Evolutionary conservation across 2,797 vertebrate species (phyloP), one percentile per base, ranked within the genome.

Genomic region (Astyanax mexicanus): DNA sequence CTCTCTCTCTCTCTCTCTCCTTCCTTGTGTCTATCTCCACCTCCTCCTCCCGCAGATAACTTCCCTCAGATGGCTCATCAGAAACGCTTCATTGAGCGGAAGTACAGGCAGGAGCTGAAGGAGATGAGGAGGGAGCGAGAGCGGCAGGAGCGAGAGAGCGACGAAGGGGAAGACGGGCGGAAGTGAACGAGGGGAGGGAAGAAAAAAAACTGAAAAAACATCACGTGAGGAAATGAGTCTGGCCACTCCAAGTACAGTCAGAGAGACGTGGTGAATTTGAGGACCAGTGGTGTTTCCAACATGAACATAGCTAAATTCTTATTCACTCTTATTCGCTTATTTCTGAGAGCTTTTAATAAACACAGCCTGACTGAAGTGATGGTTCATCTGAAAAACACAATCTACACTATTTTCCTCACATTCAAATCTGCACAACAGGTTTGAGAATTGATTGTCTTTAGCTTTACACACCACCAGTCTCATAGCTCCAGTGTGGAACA

Each of bases 11-110:
- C 32, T 38, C 15, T 8, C 10, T 5, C 1, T 58, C 17, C 29
- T 5, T 32, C 5, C 29, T n/a, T n/a, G n/a, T n/a, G n/a, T n/a
- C n/a, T n/a, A n/a, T n/a, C n/a, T 35, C 23, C 57, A 19, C 45
- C 8, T 75, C 75, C 75, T 77, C 68, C 55, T 72, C 61, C 76
- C 66, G 80, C 94, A 99, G 98, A 99, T 96, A 99, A 99, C 94
- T 99, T 99, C 90, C 98, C 98, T 86, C 98, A 99, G 95, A 99
- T 99, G 98, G 97, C 97, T 89, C 96, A 99, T 96, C 98, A 99
- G 95, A 99, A 99, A 90, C 97, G 97, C 86, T 99, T 99, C 95
- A 99, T 99, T 88, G 98, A 99, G 93, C 94, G 97, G 86, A 99
- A 99, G 86, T 99, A 99, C 93, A 90, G 96, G 77, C 96, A 99